Evolutionary conservation across 2,113 vertebrate species (phyloP), one percentile per base, ranked within the genome.

Genomic region (Arizona elegans): DNA sequence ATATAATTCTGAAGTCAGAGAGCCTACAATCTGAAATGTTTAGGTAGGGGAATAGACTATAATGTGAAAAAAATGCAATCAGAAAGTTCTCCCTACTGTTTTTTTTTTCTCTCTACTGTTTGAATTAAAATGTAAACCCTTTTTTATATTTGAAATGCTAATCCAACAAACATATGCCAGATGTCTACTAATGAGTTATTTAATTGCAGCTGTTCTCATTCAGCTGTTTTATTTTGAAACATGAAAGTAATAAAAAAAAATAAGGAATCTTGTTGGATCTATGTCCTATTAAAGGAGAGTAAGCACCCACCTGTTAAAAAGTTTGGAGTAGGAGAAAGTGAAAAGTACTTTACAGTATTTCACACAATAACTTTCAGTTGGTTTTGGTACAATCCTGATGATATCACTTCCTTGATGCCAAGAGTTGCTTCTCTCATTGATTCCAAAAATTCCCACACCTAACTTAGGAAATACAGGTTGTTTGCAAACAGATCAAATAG

Each of bases 1-100:
- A 38, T 54, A 53, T 54, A 92, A 92, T 88, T 70, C 47, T 92
- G 91, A 95, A 94, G 3, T 92, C 47, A 91, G 47, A 53, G 15
- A 92, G 5, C 8, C 15, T 88, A 89, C 15, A 91, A 89, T 85
- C 54, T 15, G 23, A 0, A 33, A 24, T n/a, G 11, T 8, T 1
- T 93, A 8, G 53, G 24, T 91, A 59, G 92, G 53, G 70, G 15
- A 88, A 38, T 90, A 8, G 89, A 1, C 23, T 93, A 10, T 58
- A 70, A 47, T 75, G 86, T 91, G 23, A 75, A 55, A 75, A 54
- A 50, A 89, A 50, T 62, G 10, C 89, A 24, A 92, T 43, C 24
- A 89, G 53, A 81, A 93, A 89, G 85, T 17, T 70, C 5, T 70
- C 29, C 11, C 55, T 3, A 54, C 9, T 75, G 19, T n/a, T 62